Evolutionary conservation across 1,140 invertebrate genomes (phyloP).

Genomic region (Apis mellifera): DNA sequence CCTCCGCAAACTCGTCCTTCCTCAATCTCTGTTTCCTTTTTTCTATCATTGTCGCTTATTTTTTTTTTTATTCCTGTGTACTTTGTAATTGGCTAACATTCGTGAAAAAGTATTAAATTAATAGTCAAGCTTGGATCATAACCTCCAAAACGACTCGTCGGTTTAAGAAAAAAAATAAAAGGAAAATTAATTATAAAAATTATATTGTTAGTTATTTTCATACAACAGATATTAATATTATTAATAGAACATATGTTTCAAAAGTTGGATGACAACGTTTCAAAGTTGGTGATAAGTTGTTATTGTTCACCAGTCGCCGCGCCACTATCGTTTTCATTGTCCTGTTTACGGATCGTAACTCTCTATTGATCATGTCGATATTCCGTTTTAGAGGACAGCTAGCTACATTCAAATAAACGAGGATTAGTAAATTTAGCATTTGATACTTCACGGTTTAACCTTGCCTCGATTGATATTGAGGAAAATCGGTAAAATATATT

Average conservation of each 20-base stretch:
- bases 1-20: neutral
- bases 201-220: no score
- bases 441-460: no score
- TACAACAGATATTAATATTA: no score
- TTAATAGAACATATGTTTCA: neutral
- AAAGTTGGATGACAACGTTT: neutral
- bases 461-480: no score
- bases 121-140: neutral
- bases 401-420: no score
- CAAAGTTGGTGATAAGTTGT: neutral
- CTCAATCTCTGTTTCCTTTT: neutral
- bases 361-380: slow-evolving; percentile 31
- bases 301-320: neutral
- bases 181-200: no score
- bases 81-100: slow-evolving; percentile 5
- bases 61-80: neutral
- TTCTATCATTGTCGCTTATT: slow-evolving; percentile 4
- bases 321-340: slow-evolving; percentile 18
- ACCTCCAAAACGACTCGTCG: no score
- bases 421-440: no score
- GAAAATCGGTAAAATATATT: no score
- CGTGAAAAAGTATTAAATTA: slow-evolving; percentile 27
- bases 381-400: neutral
- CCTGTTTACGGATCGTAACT: slow-evolving; percentile 8
- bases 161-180: no score